A percentile compares a stretch with the other conserved stretches of the same genome.
phyloP scores from a whole-genome alignment of 2,888 invertebrate species.

The Melikaiella ostensackeni region DNA sequence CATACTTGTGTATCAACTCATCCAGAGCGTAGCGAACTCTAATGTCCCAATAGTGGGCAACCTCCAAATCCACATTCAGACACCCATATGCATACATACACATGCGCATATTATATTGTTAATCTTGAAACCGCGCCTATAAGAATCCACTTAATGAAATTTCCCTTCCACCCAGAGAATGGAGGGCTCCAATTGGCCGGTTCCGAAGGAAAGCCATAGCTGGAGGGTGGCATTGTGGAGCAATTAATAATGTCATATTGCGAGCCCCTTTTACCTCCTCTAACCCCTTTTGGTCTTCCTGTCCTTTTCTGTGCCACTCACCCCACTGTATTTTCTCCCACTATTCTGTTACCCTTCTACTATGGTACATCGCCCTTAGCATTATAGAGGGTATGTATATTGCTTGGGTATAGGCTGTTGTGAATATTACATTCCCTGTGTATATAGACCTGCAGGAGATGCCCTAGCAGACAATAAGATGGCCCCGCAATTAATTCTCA shows the following conservation, averaged over 20 bases:
- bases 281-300: slow-evolving; percentile 41
- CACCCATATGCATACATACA: slow-evolving; percentile 9
- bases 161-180: slow-evolving; percentile 64
- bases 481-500: slow-evolving; percentile 75
- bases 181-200: slow-evolving; percentile 63
- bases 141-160: slow-evolving; percentile 76
- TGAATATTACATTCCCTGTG: slow-evolving; percentile 76
- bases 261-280: slow-evolving; percentile 58
- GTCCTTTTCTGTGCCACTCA: slow-evolving; percentile 30
- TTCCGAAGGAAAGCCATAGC: slow-evolving; percentile 58
- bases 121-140: slow-evolving; percentile 73
- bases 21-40: slow-evolving; percentile 16
- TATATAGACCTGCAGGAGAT: slow-evolving; percentile 61
- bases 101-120: slow-evolving; percentile 71
- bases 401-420: slow-evolving; percentile 70
- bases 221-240: slow-evolving; percentile 67
- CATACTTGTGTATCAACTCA: slow-evolving; percentile 21
- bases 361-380: slow-evolving; percentile 55
- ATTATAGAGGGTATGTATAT: slow-evolving; percentile 46
- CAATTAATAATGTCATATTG: slow-evolving; percentile 75
- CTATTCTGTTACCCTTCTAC: slow-evolving; percentile 47
- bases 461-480: slow-evolving; percentile 67
- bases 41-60: slow-evolving; percentile 37
- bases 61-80: not conserved
- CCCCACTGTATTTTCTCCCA: slow-evolving; percentile 9